Percentiles rank a stretch among this genome's conserved stretches.
Conservation (phyloP, 2,797 vertebrate species). For the Saxicola maurus region DNA sequence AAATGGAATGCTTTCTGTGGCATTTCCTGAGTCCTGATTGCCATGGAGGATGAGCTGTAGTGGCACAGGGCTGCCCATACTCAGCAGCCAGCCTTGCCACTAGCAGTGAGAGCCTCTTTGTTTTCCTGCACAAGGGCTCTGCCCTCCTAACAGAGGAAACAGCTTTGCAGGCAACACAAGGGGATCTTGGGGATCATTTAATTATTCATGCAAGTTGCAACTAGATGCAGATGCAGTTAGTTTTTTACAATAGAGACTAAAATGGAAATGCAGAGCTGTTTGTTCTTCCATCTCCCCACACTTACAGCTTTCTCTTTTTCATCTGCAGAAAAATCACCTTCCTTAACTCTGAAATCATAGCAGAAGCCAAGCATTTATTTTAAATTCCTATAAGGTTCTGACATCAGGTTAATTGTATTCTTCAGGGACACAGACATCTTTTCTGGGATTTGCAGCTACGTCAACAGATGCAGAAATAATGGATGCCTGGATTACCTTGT, state of each 20-base stretch:
- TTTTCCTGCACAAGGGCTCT: not conserved
- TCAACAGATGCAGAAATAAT: constrained; percentile 3
- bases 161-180: constrained; percentile 16
- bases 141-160: not conserved
- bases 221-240: constrained; percentile 24
- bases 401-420: not conserved
- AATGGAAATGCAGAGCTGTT: constrained; percentile 6
- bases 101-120: not conserved
- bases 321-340: not conserved
- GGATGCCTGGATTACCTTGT: not conserved
- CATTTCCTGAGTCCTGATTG: not conserved
- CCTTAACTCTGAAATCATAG: not conserved
- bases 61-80: not conserved
- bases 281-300: not conserved
- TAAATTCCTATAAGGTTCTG: not conserved
- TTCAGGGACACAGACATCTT: not conserved
- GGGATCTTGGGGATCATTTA: constrained; percentile 8
- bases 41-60: not conserved
- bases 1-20: fast-evolving
- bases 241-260: constrained; percentile 6
- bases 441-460: not conserved
- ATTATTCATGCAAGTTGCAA: constrained; percentile 55
- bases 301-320: not conserved
- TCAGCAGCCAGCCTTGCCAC: not conserved
- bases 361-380: not conserved